A percentile compares a stretch with the other conserved stretches of the same genome.
phyloP scores from a whole-genome alignment of 2,888 invertebrate species.

The Buathra laborator region DNA sequence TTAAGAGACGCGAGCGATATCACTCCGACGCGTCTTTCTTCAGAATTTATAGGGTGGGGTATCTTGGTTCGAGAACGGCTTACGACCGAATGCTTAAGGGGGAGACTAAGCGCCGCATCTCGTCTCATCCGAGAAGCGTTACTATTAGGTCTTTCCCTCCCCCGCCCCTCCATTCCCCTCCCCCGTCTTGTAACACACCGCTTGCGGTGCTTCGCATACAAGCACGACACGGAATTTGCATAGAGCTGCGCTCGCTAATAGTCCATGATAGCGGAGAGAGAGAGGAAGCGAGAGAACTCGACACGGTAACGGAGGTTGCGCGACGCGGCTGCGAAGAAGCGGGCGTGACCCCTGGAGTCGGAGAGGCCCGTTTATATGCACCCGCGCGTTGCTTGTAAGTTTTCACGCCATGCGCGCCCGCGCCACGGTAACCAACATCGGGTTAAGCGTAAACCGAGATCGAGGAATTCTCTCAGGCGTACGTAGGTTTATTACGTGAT shows the following conservation, averaged over 20 bases:
- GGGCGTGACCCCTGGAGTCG: constrained; percentile 60
- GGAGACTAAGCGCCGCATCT: constrained; percentile 58
- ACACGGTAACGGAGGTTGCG: constrained; percentile 59
- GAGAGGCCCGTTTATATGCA: constrained; percentile 49
- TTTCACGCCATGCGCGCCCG: constrained; percentile 46
- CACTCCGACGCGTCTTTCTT: constrained; percentile 60
- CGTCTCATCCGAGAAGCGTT: constrained; percentile 59
- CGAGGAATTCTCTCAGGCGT: constrained; percentile 63
- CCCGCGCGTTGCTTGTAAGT: constrained; percentile 50
- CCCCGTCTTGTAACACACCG: constrained; percentile 65
- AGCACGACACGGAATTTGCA: constrained; percentile 79
- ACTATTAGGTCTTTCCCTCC: constrained; percentile 51
- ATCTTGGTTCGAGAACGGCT: constrained; percentile 66
- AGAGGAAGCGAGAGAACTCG: constrained; percentile 20
- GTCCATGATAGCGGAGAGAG: constrained; percentile 77
- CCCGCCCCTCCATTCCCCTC: too few species aligned
- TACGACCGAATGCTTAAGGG: constrained; percentile 56
- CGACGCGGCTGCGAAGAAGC: constrained; percentile 58
- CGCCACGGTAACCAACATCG: constrained; percentile 60
- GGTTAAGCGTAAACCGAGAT: constrained; percentile 67
- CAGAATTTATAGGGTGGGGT: constrained; percentile 68
- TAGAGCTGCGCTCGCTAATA: constrained; percentile 81
- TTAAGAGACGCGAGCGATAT: constrained; percentile 51
- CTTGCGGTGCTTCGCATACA: constrained; percentile 58
- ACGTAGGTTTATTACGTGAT: constrained; percentile 26